phyloP scores from a whole-genome alignment of 2,113 vertebrate species.

The Verasper variegatus region DNA sequence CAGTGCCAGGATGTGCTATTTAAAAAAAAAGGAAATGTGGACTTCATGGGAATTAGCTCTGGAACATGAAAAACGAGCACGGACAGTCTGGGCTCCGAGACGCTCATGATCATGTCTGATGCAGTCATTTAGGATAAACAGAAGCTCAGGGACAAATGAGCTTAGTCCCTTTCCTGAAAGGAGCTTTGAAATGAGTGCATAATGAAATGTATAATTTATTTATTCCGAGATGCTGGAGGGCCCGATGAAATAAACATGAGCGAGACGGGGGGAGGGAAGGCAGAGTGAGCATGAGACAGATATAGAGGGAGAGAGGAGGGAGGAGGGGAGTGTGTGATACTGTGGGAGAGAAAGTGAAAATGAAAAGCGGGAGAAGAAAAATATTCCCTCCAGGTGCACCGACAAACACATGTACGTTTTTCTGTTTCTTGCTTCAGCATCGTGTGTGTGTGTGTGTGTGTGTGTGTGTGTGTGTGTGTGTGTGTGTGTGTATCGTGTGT shows the following conservation, averaged over 20 bases:
- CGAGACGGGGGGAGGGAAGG: neutral
- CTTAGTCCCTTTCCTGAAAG: conserved; percentile 72
- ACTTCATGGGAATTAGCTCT: conserved; percentile 60
- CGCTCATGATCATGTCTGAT: conserved; percentile 69
- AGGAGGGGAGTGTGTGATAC: conserved; percentile 17
- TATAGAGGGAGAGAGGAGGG: conserved; percentile 24
- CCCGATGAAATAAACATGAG: conserved; percentile 81
- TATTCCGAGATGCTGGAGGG: conserved; percentile 75
- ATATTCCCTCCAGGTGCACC: conserved; percentile 11
- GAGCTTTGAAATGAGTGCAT: conserved; percentile 73
- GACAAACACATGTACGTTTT: conserved; percentile 29
- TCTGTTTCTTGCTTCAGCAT: conserved; percentile 6
- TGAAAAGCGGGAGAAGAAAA: conserved; percentile 21
- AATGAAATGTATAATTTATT: conserved; percentile 83
- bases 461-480: neutral
- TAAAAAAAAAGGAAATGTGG: conserved; percentile 43
- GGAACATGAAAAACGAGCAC: conserved; percentile 57
- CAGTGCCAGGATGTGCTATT: conserved; percentile 28
- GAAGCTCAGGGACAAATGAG: conserved; percentile 73
- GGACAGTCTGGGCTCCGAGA: conserved; percentile 62
- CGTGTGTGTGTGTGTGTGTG: conserved; percentile 7
- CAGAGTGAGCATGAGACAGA: conserved; percentile 34
- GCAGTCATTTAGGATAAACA: conserved; percentile 76
- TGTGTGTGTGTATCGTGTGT: conserved; percentile 8
- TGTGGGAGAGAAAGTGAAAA: conserved; percentile 18